Conservation (phyloP, 2,888 invertebrate genomes). For the Timandra comae region DNA sequence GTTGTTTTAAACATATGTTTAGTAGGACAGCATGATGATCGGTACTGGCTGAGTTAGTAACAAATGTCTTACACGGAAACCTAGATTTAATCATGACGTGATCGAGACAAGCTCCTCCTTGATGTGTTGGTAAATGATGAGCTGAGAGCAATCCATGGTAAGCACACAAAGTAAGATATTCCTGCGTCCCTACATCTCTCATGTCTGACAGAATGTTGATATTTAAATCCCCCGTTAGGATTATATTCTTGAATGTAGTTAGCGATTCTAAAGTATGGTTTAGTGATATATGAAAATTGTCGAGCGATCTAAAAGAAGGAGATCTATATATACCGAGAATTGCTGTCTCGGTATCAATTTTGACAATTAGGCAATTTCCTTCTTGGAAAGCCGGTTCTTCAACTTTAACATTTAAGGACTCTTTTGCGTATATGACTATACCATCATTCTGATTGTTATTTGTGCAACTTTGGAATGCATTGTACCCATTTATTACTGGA, state of each 20-base stretch:
- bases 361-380: constrained; percentile 1
- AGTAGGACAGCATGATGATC: constrained; percentile 1
- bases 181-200: background rate
- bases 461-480: background rate
- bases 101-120: constrained; percentile 1
- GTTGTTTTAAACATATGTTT: background rate
- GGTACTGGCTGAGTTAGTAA: background rate
- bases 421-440: background rate
- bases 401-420: background rate
- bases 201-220: background rate
- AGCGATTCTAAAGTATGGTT: background rate
- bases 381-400: constrained; percentile 1
- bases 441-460: constrained; percentile 6
- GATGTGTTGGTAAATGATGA: background rate
- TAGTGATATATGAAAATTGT: background rate
- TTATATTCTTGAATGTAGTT: background rate
- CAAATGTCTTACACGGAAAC: background rate
- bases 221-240: constrained; percentile 2
- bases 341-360: background rate
- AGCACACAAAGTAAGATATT: background rate
- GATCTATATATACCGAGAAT: constrained; percentile 1
- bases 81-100: constrained; percentile 3
- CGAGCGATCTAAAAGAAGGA: background rate
- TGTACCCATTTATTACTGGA: background rate
- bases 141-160: background rate